Percentiles rank a stretch among this genome's conserved stretches.
phyloP scores from a whole-genome alignment of 2,113 vertebrate species.

The Thamnaconus septentrionalis region DNA sequence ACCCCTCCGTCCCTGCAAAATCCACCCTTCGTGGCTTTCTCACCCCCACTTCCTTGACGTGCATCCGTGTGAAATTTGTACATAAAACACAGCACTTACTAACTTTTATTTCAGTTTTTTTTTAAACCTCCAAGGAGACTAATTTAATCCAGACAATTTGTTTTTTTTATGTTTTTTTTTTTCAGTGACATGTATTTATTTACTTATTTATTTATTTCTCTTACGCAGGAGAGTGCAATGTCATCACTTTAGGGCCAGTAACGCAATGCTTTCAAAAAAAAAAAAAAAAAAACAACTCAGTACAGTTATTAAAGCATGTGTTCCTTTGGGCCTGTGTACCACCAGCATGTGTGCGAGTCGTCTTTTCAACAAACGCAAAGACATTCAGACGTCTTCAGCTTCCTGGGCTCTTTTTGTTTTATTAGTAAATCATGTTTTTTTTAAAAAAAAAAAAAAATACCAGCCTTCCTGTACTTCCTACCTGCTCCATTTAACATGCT shows the following conservation, averaged over 20 bases:
- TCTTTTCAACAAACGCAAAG: slow-evolving; percentile 33
- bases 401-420: slow-evolving; percentile 25
- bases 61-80: slow-evolving; percentile 62
- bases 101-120: slow-evolving; percentile 23
- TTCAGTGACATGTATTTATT: slow-evolving; percentile 56
- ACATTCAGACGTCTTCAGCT: slow-evolving; percentile 13
- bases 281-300: slow-evolving; percentile 28
- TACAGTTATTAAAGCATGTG: slow-evolving; percentile 76
- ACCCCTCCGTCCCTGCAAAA: background rate
- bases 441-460: slow-evolving; percentile 13
- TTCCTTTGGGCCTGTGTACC: slow-evolving; percentile 63
- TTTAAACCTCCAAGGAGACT: slow-evolving; percentile 25
- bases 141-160: slow-evolving; percentile 44
- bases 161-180: background rate
- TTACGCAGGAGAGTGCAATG: slow-evolving; percentile 38
- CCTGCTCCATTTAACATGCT: slow-evolving; percentile 2
- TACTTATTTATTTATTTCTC: slow-evolving; percentile 54
- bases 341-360: slow-evolving; percentile 40
- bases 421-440: slow-evolving; percentile 22
- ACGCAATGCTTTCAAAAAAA: slow-evolving; percentile 47
- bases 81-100: slow-evolving; percentile 65
- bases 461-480: background rate
- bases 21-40: slow-evolving; percentile 8
- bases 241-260: slow-evolving; percentile 58
- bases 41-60: slow-evolving; percentile 9